Evolutionary conservation across 1,140 invertebrate species (phyloP), one percentile per base, ranked within the genome.

Genomic region (Anoplophora glabripennis): DNA sequence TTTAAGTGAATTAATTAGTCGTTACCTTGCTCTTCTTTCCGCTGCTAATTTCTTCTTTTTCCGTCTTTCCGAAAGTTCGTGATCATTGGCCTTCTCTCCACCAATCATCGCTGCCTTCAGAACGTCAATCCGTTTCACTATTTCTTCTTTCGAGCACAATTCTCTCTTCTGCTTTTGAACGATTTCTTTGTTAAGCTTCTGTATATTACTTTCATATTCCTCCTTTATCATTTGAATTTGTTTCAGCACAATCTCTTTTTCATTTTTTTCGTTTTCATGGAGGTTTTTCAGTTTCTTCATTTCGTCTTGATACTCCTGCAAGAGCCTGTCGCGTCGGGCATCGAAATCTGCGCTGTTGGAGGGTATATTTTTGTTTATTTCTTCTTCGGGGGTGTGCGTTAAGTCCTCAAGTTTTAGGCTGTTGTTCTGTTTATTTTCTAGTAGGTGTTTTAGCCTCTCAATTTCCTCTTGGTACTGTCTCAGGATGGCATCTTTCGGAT

Each of bases 401-500:
- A 68, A 36, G 52, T 72, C 71, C 47, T 71, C 67, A 9, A 69
- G 61, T 59, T 65, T 61, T 34, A 73, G 17, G 11, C 9, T 15
- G n/a, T 64, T 47, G 12, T 34, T 44, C 63, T 56, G 66, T 64
- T 58, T 71, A 41, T 53, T 56, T 44, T 85, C 81, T 0, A 95
- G 77, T 53, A 94, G 76, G 61, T 83, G 82, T 56, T 84, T 83
- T 1, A 96, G 77, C 53, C 87, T 80, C 47, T 91, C 81, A 28
- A 94, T 88, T 75, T 94, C 93, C 64, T 92, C 81, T 71, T 96
- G 92, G 73, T 95, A 96, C 71, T 96, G 85, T 18, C 91, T 76
- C 0, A 96, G 76, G 63, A 95, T 80, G 4, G 92, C 88, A 70
- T 97, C 94, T 76, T 97, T 97, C 0, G 94, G 94, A 76, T 97